phyloP scores from a whole-genome alignment of 2,888 invertebrate genomes.

The Troides aeacus region DNA sequence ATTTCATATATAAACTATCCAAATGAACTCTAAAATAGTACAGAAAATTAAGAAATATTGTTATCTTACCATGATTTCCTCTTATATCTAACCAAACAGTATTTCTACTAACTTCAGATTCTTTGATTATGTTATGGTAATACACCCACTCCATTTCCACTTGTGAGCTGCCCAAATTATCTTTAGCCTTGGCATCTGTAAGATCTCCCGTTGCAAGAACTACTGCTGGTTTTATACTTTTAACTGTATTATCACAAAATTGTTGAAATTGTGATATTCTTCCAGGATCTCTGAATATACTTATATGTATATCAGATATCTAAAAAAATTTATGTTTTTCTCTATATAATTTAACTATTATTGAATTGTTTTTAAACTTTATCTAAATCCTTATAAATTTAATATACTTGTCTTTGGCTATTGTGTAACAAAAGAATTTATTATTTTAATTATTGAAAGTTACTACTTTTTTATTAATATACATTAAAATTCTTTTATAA shows the following conservation, averaged over 20 bases:
- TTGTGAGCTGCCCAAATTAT: slow-evolving; percentile 90
- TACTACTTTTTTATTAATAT: no score
- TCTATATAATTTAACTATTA: background rate
- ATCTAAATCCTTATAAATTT: background rate
- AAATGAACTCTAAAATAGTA: no score
- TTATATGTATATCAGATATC: slow-evolving; percentile 95
- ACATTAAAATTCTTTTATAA: no score
- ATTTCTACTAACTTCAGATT: slow-evolving; percentile 82
- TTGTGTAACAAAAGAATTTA: background rate
- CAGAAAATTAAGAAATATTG: no score
- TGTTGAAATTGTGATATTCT: slow-evolving; percentile 88
- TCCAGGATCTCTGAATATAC: slow-evolving; percentile 87
- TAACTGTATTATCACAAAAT: slow-evolving; percentile 88
- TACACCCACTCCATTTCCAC: slow-evolving; percentile 90
- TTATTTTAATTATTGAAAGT: no score
- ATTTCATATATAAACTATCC: no score
- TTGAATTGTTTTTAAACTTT: background rate
- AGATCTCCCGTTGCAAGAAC: slow-evolving; percentile 93
- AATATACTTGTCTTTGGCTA: background rate
- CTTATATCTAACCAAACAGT: slow-evolving; percentile 93
- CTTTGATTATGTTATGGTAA: slow-evolving; percentile 85
- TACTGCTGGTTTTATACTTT: slow-evolving; percentile 85
- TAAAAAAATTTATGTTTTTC: slow-evolving; percentile 54
- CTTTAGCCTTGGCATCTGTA: slow-evolving; percentile 91
- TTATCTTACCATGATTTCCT: slow-evolving; percentile 91